Conservation (phyloP, 2,888 invertebrate species). For the Melolontha melolontha region DNA sequence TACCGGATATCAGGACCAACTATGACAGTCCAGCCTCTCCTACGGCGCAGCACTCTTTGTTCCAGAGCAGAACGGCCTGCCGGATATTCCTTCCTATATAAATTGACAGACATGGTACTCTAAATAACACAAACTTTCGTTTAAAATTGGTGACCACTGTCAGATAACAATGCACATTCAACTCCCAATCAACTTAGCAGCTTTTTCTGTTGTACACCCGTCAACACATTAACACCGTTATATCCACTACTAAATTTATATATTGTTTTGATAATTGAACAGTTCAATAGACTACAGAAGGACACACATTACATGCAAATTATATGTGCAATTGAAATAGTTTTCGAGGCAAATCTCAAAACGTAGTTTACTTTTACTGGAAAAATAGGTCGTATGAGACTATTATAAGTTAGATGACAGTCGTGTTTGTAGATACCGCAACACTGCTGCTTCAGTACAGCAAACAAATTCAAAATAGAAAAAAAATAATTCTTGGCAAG, state of each 20-base stretch:
- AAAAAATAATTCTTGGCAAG: conserved; percentile 49
- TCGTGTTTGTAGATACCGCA: conserved; percentile 2
- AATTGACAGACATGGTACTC: conserved; percentile 36
- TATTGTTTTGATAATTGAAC: conserved; percentile 1
- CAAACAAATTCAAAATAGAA: conserved; percentile 56
- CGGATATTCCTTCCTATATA: conserved; percentile 34
- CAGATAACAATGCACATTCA: conserved; percentile 13
- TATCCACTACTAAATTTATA: conserved; percentile 2
- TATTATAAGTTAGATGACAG: conserved; percentile 9
- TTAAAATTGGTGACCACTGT: conserved; percentile 1
- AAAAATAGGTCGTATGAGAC: conserved; percentile 4
- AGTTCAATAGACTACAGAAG: not conserved
- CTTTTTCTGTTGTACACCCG: not conserved
- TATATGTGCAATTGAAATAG: too few species aligned
- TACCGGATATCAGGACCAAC: conserved; percentile 81
- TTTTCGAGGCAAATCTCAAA: conserved; percentile 1
- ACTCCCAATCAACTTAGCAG: conserved; percentile 17
- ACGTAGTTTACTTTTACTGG: not conserved
- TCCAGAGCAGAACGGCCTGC: conserved; percentile 60
- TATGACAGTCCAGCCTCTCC: conserved; percentile 81
- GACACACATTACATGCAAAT: too few species aligned
- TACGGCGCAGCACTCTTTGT: conserved; percentile 66
- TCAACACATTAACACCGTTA: conserved; percentile 2
- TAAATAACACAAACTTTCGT: not conserved
- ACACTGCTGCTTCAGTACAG: conserved; percentile 5